Conservation (phyloP, 2,797 vertebrate genomes). For the Chelidonichthys spinosus region DNA sequence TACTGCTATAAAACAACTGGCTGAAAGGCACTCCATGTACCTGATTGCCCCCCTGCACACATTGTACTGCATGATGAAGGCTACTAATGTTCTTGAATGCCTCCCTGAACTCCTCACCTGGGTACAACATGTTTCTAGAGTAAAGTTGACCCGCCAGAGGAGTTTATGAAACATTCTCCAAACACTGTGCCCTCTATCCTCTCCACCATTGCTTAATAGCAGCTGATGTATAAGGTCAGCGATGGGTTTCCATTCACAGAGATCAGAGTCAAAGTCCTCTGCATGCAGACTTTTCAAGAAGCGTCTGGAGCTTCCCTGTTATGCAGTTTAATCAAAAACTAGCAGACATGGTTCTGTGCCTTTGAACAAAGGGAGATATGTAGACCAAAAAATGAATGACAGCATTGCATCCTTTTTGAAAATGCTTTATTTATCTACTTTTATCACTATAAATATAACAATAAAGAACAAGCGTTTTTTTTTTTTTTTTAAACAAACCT, state of each 20-base stretch:
- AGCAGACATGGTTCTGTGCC: not conserved
- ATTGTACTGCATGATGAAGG: conserved; percentile 22
- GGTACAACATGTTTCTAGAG: conserved; percentile 64
- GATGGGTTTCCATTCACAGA: conserved; percentile 64
- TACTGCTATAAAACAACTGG: not conserved
- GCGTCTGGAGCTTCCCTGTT: conserved; percentile 3
- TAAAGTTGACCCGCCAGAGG: conserved; percentile 67
- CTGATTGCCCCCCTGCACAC: conserved; percentile 16
- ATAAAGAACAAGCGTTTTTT: conserved; percentile 83
- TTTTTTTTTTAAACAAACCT: conserved; percentile 81
- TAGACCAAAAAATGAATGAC: conserved; percentile 32
- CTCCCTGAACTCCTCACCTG: conserved; percentile 29
- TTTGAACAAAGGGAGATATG: not conserved
- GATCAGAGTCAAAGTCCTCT: conserved; percentile 39
- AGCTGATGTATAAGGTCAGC: conserved; percentile 55
- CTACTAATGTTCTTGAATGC: conserved; percentile 33
- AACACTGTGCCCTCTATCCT: conserved; percentile 20
- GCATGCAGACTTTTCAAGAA: conserved; percentile 8
- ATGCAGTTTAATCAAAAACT: conserved; percentile 34
- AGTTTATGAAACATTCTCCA: conserved; percentile 70
- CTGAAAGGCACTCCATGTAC: conserved; percentile 2
- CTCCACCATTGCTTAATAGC: conserved; percentile 52
- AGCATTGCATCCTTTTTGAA: conserved; percentile 79
- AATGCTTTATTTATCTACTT: conserved; percentile 96
- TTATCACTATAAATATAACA: conserved; percentile 93